Conservation (phyloP, 2,888 invertebrate species). For the Caenorhabditis plicata region DNA sequence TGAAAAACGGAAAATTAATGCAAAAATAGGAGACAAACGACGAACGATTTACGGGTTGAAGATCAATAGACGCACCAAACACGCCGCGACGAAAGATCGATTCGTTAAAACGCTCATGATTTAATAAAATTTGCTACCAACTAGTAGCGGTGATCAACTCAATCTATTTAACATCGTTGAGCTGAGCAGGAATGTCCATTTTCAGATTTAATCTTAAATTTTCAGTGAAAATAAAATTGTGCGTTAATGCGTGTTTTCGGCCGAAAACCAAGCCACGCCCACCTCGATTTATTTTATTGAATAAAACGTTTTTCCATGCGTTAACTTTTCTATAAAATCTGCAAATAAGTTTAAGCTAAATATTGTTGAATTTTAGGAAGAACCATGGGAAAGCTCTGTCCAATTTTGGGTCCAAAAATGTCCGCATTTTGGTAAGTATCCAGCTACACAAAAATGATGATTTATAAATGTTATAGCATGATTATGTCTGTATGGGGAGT, state of each 20-base stretch:
- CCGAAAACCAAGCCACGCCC: slow-evolving; percentile 24
- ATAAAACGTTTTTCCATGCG: not conserved
- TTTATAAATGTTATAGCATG: slow-evolving; percentile 65
- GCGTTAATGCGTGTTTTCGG: slow-evolving; percentile 28
- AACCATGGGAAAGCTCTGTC: slow-evolving; percentile 61
- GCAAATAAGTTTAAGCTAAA: not conserved
- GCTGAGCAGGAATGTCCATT: too few relatives aligned
- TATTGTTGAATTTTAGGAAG: slow-evolving; percentile 7
- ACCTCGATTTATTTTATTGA: slow-evolving; percentile 1
- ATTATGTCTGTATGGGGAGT: slow-evolving; percentile 65
- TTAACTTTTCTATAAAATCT: not conserved
- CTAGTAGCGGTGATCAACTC: too few relatives aligned
- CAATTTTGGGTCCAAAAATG: slow-evolving; percentile 63
- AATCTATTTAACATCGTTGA: too few relatives aligned
- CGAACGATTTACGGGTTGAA: slow-evolving; percentile 19
- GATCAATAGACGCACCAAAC: slow-evolving; percentile 25
- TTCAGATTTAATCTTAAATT: too few relatives aligned
- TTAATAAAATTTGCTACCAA: too few relatives aligned
- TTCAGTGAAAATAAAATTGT: too few relatives aligned
- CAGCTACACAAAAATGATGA: slow-evolving; percentile 2
- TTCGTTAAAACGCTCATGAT: too few relatives aligned
- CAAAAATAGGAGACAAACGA: slow-evolving; percentile 16
- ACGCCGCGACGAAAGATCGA: slow-evolving; percentile 28
- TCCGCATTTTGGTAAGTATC: slow-evolving; percentile 64
- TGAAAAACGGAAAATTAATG: not conserved